These are phyloP conservation scores for Tangara arthus DNA, from an alignment of 2,797 vertebrate species.

Conservation along the genomic window DNA sequence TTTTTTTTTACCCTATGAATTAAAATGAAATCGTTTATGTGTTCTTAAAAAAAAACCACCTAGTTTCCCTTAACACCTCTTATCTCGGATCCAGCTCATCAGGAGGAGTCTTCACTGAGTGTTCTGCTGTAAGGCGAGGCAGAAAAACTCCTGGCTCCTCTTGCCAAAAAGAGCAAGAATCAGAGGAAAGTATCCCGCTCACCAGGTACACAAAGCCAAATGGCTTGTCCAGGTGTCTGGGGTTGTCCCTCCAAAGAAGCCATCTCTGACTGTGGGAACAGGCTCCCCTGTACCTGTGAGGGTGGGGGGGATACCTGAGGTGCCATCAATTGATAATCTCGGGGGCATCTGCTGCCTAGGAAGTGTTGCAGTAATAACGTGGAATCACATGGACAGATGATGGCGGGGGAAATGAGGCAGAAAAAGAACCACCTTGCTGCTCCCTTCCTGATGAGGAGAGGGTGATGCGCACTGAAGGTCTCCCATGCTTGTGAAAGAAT, in stretches of 20 bases:
- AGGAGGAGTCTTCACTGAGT: background rate
- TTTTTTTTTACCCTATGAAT: background rate
- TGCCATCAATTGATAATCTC: background rate
- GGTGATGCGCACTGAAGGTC: background rate
- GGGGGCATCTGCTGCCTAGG: background rate
- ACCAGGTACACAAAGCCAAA: background rate
- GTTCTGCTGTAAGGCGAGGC: background rate
- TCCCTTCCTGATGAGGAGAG: background rate
- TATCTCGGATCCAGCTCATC: background rate
- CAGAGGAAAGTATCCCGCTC: background rate
- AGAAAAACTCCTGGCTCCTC: background rate
- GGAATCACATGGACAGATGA: background rate
- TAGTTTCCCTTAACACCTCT: background rate
- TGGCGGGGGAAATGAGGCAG: background rate
- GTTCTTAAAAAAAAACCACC: background rate
- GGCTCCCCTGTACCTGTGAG: background rate
- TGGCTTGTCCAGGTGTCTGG: background rate
- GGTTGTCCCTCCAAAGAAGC: background rate
- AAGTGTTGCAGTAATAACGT: background rate
- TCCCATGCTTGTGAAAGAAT: rapidly evolving
- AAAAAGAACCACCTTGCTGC: background rate
- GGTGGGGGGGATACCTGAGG: background rate
- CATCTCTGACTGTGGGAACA: background rate
- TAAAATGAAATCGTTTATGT: background rate
- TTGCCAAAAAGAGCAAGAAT: background rate